Base-by-base conservation (phyloP, 2,888 invertebrate species). In the Stictocephala bisonia region DNA sequence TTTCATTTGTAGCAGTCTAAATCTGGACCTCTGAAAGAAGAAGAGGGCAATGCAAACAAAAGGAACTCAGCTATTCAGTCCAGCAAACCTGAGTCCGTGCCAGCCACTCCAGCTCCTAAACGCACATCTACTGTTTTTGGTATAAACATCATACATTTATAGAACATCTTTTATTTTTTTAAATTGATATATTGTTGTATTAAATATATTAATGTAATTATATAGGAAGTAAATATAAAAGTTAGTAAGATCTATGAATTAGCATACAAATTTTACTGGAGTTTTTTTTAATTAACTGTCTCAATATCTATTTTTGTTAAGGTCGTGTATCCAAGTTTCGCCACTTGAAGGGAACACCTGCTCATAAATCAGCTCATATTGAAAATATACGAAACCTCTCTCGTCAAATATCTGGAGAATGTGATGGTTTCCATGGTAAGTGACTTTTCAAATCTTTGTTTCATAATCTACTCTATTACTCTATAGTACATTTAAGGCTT, bases 311-410 rank as follows among this genome's bases (percentile, higher is more conserved):
- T 58, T 67, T 78, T 74, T 78, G 80, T 81, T 26, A 79, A 91
- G 91, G 90, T 64, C 90, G 92, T 80, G 95, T 94, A 40, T 95
- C 96, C 0, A 97, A 97, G 84, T 97, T 95, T 84, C 90, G 96
- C 0, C 96, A 97, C 82, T 84, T 97, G 80, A 96, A 96, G 83
- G 97, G 96, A 31, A 94, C 94, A 3, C 91, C 95, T 0, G 91
- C 92, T 0, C 96, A 96, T 84, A 95, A 95, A 84, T 95, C 94
- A 22, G 91, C 92, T 1, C 95, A 96, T 81, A 93, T 97, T 78
- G 96, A 97, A 82, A 97, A 97, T 82, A 88, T 97, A 75, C 90
- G 95, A 74, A 96, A 96, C 82, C 87, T 97, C 48, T 95, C 95
- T 83, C 88, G 95, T 56, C 96, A 95, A 83, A 91, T 97, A 80